Base-by-base conservation (phyloP, 2,113 vertebrate species). In the Gymnarchus niloticus region DNA sequence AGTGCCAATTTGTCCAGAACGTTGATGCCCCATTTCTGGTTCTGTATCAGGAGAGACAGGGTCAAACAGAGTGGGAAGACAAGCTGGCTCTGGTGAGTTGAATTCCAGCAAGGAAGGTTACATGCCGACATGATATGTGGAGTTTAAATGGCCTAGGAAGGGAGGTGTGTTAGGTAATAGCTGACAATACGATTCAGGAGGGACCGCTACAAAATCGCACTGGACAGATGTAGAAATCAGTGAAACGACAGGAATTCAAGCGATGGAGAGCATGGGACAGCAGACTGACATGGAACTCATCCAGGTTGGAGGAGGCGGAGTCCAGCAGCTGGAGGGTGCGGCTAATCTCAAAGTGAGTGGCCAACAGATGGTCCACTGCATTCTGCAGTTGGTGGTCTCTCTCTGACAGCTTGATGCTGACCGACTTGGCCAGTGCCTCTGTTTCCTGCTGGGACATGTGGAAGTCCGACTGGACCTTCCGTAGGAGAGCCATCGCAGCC, bases 271-370 rank as follows among this genome's bases (percentile, higher is more conserved):
- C 1, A 1, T 8, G 21, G 56, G 41, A 21, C 28, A 14, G 41
- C 4, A 56, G 21, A 46, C 95, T 96, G 90, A 98, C 98, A 17
- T 88, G 88, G 88, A 95, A 89, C 1, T 91, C 89, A 0, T 76
- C 85, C 86, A 96, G 87, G 89, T 90, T 95, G 77, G 56, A 91
- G 5, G 90, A 88, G 76, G 93, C 85, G 17, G 89, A 28, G 6
- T 90, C 90, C 86, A 97, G 90, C 73, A 97, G 90, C 3, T 44
- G 87, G 21, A 73, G 54, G 25, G 94, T 94, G 51, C 95, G 92
- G 56, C 88, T 89, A 86, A 89, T 91, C 86, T 84, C 90, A 2
- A 76, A n/a, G 0, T 86, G 83, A 0, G 94, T 93, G 0, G 92
- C 23, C 0, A 85, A 87, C 54, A 97, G 82, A 0, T 93, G 57